Base-by-base conservation (phyloP, 37 sponge, comb jelly and placozoan species). In the Cliona cf. orientalis region DNA sequence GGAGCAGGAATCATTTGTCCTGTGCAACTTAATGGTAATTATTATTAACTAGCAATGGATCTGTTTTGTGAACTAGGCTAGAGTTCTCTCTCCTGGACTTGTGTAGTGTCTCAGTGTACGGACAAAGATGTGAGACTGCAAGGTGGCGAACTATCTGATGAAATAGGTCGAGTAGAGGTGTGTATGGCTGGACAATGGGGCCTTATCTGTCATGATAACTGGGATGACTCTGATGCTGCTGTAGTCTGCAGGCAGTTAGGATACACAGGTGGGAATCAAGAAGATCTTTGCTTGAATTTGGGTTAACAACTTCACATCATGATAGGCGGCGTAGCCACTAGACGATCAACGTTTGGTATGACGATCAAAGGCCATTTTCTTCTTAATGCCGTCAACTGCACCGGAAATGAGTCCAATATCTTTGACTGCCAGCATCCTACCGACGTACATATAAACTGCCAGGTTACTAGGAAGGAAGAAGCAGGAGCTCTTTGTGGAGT, bases 181-280 rank as follows among this genome's bases (percentile, higher is more conserved):
- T 61, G 63, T n/a, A 25, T 41, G 3, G 77, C 34, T 7, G 77
- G 40, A 49, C 9, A 19, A 12, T 76, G 77, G 77, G 77, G 77
- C 4, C 33, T 9, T 11, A 43, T 76, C 5, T 76, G 77, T 28
- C 43, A 59, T 28, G 77, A 76, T 25, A 17, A 14, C 34, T 76
- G 77, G 77, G 59, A 43, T 28, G 39, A 33, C 29, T 9, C 31
- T 5, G 59, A 76, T 25, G 39, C 77, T 28, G 35, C 33, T 41
- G 77, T 76, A 22, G 37, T 76, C 9, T 76, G 77, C 42, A 9
- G 77, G 40, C 77, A 76, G 25, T 63, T 76, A 11, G 63, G 63
- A 32, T 59, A 41, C 26, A 61, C 63, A 25, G 63, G 63, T 61
- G n/a, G n/a, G 22, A 61, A 61, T 49, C 11, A 49, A 19, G 7